A percentile compares a stretch with the other conserved stretches of the same genome.
Evolutionary conservation across 1,140 invertebrate genomes (phyloP).

Genomic region (Papilio glaucus): DNA sequence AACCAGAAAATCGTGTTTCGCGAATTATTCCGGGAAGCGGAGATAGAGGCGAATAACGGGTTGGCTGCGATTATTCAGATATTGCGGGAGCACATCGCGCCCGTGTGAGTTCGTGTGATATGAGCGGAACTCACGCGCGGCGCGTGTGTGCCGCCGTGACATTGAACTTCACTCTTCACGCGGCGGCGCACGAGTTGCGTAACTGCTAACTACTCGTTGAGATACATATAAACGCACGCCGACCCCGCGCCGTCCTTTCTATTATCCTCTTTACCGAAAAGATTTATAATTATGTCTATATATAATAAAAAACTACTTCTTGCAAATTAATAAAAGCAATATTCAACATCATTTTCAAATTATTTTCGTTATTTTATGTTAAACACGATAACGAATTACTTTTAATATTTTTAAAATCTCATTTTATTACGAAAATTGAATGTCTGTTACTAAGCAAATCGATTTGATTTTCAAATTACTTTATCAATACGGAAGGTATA

Average conservation of each 20-base stretch:
- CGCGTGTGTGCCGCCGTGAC: constrained; percentile 69
- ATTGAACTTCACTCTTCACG: constrained; percentile 83
- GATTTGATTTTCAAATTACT: neutral
- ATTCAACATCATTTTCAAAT: neutral
- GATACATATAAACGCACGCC: constrained; percentile 37
- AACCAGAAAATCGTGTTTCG: constrained; percentile 68
- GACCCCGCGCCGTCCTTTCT: constrained; percentile 5
- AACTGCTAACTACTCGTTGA: constrained; percentile 64
- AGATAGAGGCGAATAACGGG: constrained; percentile 79
- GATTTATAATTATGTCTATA: no score
- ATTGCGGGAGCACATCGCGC: constrained; percentile 56
- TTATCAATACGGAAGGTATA: neutral
- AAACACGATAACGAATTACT: neutral
- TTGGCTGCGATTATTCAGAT: constrained; percentile 74
- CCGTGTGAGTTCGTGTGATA: constrained; percentile 33
- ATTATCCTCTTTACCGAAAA: neutral
- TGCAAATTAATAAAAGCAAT: no score
- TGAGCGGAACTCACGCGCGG: constrained; percentile 32
- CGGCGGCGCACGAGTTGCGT: constrained; percentile 75
- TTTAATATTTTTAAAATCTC: neutral
- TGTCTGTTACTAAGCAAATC: neutral
- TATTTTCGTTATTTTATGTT: neutral
- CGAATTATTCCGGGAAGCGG: constrained; percentile 79
- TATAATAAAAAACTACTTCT: no score
- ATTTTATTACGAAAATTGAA: neutral